Evolutionary conservation across 2,113 vertebrate species (phyloP).

Genomic region (Telmatochromis sp.): DNA sequence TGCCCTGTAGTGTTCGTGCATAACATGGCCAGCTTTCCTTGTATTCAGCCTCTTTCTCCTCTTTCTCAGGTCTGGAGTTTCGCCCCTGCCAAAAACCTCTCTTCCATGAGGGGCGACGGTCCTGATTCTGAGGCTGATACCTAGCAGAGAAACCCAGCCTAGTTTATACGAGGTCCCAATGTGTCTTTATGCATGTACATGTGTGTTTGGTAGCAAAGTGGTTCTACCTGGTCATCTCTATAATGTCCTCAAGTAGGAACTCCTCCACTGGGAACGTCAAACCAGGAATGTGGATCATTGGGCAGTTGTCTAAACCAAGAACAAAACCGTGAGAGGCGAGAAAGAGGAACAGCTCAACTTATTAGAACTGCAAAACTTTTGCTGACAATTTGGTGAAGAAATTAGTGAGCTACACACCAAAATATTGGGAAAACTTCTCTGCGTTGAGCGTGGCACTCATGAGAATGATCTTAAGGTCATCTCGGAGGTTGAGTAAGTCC

Average conservation of each 20-base stretch:
- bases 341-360: background rate
- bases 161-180: background rate
- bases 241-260: constrained; percentile 87
- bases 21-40: constrained; percentile 84
- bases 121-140: constrained; percentile 76
- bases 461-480: constrained; percentile 86
- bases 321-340: background rate
- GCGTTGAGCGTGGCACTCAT: constrained; percentile 98
- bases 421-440: constrained; percentile 94
- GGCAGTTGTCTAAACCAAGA: constrained; percentile 75
- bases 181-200: background rate
- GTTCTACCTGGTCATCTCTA: constrained; percentile 84
- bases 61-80: constrained; percentile 79
- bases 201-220: background rate
- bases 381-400: background rate
- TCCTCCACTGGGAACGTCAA: constrained; percentile 92
- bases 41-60: constrained; percentile 86
- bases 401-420: constrained; percentile 70
- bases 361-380: background rate
- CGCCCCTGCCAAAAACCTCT: constrained; percentile 85
- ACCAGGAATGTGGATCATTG: constrained; percentile 94
- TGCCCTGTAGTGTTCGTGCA: constrained; percentile 72
- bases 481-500: constrained; percentile 77
- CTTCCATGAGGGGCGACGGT: constrained; percentile 75
- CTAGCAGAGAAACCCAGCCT: constrained; percentile 41